phyloP scores from a whole-genome alignment of 1,140 invertebrate genomes.

The Subanguina moxae region DNA sequence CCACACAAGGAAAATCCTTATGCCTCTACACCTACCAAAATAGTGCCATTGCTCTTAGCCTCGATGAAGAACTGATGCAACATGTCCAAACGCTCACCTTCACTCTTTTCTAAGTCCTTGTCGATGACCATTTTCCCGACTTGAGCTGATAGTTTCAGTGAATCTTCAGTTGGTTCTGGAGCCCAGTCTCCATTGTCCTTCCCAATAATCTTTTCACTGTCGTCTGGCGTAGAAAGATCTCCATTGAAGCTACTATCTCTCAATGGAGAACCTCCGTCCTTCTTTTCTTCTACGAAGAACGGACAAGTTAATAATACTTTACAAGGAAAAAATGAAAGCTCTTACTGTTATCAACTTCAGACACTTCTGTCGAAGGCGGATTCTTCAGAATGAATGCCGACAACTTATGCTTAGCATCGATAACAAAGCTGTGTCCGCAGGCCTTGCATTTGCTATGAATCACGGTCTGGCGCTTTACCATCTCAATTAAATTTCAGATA shows the following conservation, averaged over 20 bases:
- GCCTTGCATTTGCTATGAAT: too few species aligned
- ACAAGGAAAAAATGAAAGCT: too few species aligned
- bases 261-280: too few species aligned
- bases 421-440: slow-evolving; percentile 85
- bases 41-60: slow-evolving; percentile 63
- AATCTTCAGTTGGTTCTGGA: too few species aligned
- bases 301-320: too few species aligned
- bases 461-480: slow-evolving; percentile 84
- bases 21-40: slow-evolving; percentile 64
- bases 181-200: slow-evolving; percentile 8
- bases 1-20: not conserved
- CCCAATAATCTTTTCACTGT: too few species aligned
- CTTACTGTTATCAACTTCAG: too few species aligned
- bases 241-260: too few species aligned
- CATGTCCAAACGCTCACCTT: slow-evolving; percentile 84
- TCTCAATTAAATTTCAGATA: slow-evolving; percentile 48
- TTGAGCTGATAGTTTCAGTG: slow-evolving; percentile 70
- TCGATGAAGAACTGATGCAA: slow-evolving; percentile 51
- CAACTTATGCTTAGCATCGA: slow-evolving; percentile 87
- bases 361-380: slow-evolving; percentile 72
- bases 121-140: slow-evolving; percentile 74
- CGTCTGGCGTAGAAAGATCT: too few species aligned
- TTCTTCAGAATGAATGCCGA: slow-evolving; percentile 98
- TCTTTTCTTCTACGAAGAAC: too few species aligned
- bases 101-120: slow-evolving; percentile 88